These are phyloP conservation scores for Dione juno DNA, from an alignment of 2,888 invertebrate species.

Conservation along the genomic window DNA sequence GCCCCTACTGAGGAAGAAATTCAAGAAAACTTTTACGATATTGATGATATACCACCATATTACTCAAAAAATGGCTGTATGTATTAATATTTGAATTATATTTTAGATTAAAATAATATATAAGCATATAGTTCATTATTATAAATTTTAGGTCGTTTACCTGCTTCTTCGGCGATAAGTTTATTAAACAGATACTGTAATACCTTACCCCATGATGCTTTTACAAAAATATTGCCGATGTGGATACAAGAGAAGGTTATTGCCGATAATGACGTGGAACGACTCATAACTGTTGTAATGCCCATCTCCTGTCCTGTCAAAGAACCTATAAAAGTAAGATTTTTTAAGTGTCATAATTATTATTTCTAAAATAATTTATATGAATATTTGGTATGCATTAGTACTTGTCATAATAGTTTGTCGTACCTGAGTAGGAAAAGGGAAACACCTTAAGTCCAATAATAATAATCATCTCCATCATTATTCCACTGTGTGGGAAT, in stretches of 20 bases:
- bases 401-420: too few species aligned
- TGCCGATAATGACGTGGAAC: accelerated
- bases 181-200: slow-evolving; percentile 92
- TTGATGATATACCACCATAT: slow-evolving; percentile 81
- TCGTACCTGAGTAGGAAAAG: too few species aligned
- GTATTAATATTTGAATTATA: slow-evolving; percentile 36
- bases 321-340: slow-evolving; percentile 85
- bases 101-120: background rate
- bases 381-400: too few species aligned
- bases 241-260: slow-evolving; percentile 62
- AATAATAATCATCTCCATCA: too few species aligned
- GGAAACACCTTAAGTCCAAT: too few species aligned
- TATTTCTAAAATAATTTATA: too few species aligned
- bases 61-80: slow-evolving; percentile 65
- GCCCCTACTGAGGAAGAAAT: slow-evolving; percentile 82
- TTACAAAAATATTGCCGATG: slow-evolving; percentile 82
- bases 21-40: slow-evolving; percentile 78
- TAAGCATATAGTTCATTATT: background rate
- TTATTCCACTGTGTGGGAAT: too few species aligned
- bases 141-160: slow-evolving; percentile 69
- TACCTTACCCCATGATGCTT: slow-evolving; percentile 90
- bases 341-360: background rate
- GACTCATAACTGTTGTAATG: slow-evolving; percentile 84
- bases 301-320: slow-evolving; percentile 91
- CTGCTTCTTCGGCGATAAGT: slow-evolving; percentile 85